Conservation (phyloP, 1,140 invertebrate genomes). For the Apis dorsata region DNA sequence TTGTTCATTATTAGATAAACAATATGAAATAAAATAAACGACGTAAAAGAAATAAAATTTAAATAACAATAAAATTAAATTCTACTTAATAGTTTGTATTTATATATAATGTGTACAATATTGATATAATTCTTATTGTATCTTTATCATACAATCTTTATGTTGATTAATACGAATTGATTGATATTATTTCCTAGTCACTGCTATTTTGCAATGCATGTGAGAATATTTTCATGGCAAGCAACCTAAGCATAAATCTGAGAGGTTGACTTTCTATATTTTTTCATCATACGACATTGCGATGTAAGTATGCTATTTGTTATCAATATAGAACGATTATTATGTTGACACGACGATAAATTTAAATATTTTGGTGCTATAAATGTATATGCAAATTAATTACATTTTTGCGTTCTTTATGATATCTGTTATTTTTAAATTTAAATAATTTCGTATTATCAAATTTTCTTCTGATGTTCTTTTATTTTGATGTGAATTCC, state of each 20-base stretch:
- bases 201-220: neutral
- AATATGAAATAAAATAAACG: neutral
- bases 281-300: neutral
- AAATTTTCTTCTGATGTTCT: too few relatives aligned
- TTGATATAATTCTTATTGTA: neutral
- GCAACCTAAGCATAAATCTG: slow-evolving; percentile 28
- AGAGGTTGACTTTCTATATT: slow-evolving; percentile 22
- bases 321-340: neutral
- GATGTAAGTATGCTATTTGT: neutral
- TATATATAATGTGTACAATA: neutral
- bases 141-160: too few relatives aligned
- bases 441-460: too few relatives aligned
- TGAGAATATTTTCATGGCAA: slow-evolving; percentile 39
- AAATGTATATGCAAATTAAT: neutral
- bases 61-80: neutral
- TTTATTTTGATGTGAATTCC: too few relatives aligned
- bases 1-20: neutral
- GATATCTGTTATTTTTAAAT: too few relatives aligned
- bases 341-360: neutral
- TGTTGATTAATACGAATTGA: neutral
- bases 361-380: neutral
- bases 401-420: too few relatives aligned
- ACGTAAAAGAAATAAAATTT: too few relatives aligned
- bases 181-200: neutral
- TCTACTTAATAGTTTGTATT: neutral